Base-by-base conservation (phyloP, 2,888 invertebrate species). In the Barypeithes pellucidus region DNA sequence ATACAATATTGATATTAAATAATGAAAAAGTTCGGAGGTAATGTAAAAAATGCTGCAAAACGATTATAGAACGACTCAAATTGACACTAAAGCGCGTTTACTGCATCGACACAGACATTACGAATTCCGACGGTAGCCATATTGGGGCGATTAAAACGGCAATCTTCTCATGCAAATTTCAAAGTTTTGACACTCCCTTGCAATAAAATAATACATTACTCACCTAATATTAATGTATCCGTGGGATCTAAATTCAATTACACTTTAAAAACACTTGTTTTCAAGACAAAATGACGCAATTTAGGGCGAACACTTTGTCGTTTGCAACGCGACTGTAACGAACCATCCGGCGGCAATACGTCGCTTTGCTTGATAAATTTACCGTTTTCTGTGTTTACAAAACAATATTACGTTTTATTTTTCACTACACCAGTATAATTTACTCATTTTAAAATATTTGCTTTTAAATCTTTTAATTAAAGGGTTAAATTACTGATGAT, bases 121-220 rank as follows among this genome's bases (percentile, higher is more conserved):
- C 75, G 75, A 76, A 83, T 81, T 80, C 86, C 86, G 86, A 81
- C 86, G 86, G 86, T 84, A 85, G 86, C 86, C 86, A 86, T 86
- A 83, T 86, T 86, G 86, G 83, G 82, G 78, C 78, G 77, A 78
- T 76, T 73, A 76, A 79, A 78, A 78, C 77, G 62, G 85, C 88
- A 87, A 88, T 87, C 83, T 88, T 88, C 79, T 88, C 86, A 87
- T 84, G 87, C 87, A 82, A 88, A 88, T 86, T 88, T 87, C 84
- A 84, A 86, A 87, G 86, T 88, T 88, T 88, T 83, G 85, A 85
- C 43, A 54, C 52, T 16, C 43, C 73, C 22, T 72, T 47, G 65
- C 63, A 47, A 22, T 43, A 70, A 77, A 78, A 73, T 73, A 71
- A 77, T 71, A 75, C 75, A 77, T 75, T 70, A 78, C 77, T 73